These are phyloP conservation scores for Leucophenga montana DNA, from an alignment of 2,888 invertebrate species.

Conservation along the genomic window DNA sequence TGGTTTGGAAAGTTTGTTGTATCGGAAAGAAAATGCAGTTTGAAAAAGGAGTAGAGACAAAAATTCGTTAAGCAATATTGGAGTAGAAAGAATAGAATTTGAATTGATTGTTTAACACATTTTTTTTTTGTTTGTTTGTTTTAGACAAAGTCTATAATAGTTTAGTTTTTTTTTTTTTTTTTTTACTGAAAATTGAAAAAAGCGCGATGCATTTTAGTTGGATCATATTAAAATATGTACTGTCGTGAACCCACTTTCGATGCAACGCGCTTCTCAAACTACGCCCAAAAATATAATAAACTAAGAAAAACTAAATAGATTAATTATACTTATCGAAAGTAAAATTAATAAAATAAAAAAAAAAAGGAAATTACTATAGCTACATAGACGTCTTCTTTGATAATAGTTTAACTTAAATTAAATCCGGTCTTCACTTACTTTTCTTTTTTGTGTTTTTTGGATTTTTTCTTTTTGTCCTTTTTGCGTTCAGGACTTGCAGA, in stretches of 20 bases:
- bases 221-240: conserved; percentile 25
- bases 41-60: conserved; percentile 71
- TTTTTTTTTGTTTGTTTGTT: conserved; percentile 35
- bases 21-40: conserved; percentile 57
- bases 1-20: conserved; percentile 44
- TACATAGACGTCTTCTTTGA: conserved; percentile 36
- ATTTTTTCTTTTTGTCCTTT: conserved; percentile 85
- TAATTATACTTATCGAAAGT: not conserved
- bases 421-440: conserved; percentile 75
- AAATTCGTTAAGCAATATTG: conserved; percentile 68
- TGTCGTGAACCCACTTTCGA: conserved; percentile 31
- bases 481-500: conserved; percentile 82
- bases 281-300: conserved; percentile 30
- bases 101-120: conserved; percentile 55
- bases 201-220: not conserved
- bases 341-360: conserved; percentile 5
- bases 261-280: conserved; percentile 17
- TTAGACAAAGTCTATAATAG: conserved; percentile 32
- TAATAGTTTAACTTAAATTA: not conserved
- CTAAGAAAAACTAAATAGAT: not conserved
- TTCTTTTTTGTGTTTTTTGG: conserved; percentile 83
- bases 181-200: too few relatives aligned
- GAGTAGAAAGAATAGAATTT: conserved; percentile 57
- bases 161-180: not conserved
- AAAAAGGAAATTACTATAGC: conserved; percentile 32